Evolutionary conservation across 2,113 vertebrate species (phyloP), one percentile per base, ranked within the genome.

Genomic region (Pipra filicauda): DNA sequence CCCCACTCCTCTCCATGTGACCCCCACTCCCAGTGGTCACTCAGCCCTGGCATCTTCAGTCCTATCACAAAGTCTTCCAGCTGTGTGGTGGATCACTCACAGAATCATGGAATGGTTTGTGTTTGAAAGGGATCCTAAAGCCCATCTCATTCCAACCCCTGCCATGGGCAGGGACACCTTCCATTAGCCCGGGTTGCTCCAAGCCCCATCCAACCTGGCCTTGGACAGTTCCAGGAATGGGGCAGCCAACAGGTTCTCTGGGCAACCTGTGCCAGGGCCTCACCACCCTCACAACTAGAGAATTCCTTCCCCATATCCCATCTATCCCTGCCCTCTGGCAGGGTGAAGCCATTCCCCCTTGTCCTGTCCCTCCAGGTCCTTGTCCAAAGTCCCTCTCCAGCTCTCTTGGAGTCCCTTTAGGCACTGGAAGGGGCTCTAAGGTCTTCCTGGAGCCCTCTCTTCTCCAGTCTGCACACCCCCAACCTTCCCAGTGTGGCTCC

Each of bases 381-480:
- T 31, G 24, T 62, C 55, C 16, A 7, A 8, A 69, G 17, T 27
- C n/a, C 41, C 9, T 55, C 20, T 30, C 3, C 48, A 54, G 30
- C 46, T 69, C 30, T 76, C 21, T 21, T 48, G n/a, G 55, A 70
- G 46, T 28, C 11, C 33, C 28, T 69, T 54, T 0, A 35, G 54
- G 6, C 4, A 0, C 48, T 55, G n/a, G 0, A 0, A 61, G 7
- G 15, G 14, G 9, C n/a, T 35, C 62, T 76, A 21, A 62, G 62
- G 0, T 62, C 48, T 55, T 20, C 26, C 41, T 46, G 24, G 26
- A 69, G 1, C 41, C 15, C 49, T 35, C 6, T 2, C 17, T 1
- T 62, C 14, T 55, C 5, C 35, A 41, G 17, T 3, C n/a, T 41
- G 51, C 33, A 1, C 19, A 20, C 1, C 8, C 10, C 23, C 86